Conservation (phyloP, 2,888 invertebrate species). For the Chaetoderma sp. region DNA sequence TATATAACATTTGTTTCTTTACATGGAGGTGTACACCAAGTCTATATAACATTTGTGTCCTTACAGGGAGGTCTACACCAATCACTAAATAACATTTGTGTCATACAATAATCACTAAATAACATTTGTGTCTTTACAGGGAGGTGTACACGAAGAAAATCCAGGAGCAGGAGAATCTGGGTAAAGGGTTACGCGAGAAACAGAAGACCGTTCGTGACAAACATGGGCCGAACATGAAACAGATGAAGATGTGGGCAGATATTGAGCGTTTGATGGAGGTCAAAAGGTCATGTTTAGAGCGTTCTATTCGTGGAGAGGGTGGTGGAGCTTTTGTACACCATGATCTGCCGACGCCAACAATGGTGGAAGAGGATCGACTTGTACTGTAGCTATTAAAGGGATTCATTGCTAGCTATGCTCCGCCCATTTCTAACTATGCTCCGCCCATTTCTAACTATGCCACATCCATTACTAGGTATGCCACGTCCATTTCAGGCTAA, state of each 20-base stretch:
- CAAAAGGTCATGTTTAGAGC: conserved; percentile 59
- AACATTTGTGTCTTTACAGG: conserved; percentile 69
- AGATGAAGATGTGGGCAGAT: conserved; percentile 74
- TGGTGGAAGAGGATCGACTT: conserved; percentile 57
- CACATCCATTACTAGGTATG: too few relatives aligned
- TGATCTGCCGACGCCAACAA: conserved; percentile 49
- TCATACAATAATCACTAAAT: neutral
- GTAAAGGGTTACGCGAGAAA: conserved; percentile 69
- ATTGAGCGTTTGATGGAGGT: conserved; percentile 69
- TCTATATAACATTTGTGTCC: too few relatives aligned
- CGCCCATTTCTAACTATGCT: too few relatives aligned
- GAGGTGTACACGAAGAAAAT: conserved; percentile 77
- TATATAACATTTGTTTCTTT: too few relatives aligned
- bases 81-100: neutral
- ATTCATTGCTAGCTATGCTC: too few relatives aligned
- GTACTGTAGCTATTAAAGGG: conserved; percentile 48
- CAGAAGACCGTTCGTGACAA: conserved; percentile 72
- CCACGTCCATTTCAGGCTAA: too few relatives aligned
- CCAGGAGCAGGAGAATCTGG: conserved; percentile 74
- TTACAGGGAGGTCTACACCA: neutral
- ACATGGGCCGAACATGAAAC: conserved; percentile 71
- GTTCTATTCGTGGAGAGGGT: conserved; percentile 31
- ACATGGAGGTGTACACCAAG: too few relatives aligned
- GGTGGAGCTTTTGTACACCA: conserved; percentile 41
- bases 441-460: too few relatives aligned